phyloP scores from a whole-genome alignment of 2,113 vertebrate species.

The Vicugna pacos region DNA sequence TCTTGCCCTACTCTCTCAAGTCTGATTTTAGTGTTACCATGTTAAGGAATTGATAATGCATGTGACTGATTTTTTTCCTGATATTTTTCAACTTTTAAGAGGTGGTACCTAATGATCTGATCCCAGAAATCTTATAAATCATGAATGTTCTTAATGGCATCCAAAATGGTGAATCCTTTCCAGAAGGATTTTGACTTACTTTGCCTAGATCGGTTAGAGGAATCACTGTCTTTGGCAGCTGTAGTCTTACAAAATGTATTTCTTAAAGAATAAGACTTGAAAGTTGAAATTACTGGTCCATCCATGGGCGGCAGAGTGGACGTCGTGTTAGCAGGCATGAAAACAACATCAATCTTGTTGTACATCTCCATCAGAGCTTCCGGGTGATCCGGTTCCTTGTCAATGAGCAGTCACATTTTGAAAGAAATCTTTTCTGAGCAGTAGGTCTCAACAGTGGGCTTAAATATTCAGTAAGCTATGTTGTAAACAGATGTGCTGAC shows the following conservation, averaged over 20 bases:
- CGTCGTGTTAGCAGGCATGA: neutral
- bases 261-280: neutral
- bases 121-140: neutral
- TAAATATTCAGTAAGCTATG: neutral
- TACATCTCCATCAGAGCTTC: neutral
- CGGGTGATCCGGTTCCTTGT: neutral
- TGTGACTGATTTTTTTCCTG: neutral
- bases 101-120: slow-evolving; percentile 21
- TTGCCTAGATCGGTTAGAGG: neutral
- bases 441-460: neutral
- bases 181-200: neutral
- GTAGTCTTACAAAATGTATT: neutral
- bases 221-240: neutral
- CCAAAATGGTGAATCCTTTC: neutral
- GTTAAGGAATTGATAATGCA: slow-evolving; percentile 62
- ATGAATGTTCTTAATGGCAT: neutral
- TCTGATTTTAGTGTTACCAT: slow-evolving; percentile 60
- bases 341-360: neutral
- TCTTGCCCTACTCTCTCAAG: slow-evolving; percentile 39
- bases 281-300: neutral
- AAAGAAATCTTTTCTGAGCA: neutral
- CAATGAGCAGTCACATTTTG: neutral
- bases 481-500: neutral
- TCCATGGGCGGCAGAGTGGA: neutral
- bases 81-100: slow-evolving; percentile 58